Evolutionary conservation across 2,797 vertebrate genomes (phyloP), one percentile per base, ranked within the genome.

Genomic region (Myiothlypis chrysogaster): DNA sequence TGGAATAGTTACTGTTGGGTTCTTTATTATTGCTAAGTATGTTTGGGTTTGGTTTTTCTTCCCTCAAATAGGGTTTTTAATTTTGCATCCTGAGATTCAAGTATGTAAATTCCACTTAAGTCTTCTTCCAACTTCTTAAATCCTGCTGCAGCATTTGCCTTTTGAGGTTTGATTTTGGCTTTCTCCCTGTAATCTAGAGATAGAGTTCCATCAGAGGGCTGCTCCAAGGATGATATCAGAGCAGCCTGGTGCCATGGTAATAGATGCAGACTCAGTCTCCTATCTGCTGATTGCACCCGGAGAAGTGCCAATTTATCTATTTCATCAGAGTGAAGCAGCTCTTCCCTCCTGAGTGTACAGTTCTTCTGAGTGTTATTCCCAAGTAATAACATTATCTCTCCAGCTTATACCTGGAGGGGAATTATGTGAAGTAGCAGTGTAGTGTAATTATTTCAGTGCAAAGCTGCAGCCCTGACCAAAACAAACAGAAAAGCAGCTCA

Each of bases 331-430:
- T 71, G 83, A 93, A 96, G 93, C 83, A 93, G 90, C 76, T 86
- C 80, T 96, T 88, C 44, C 50, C 76, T 88, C 55, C 80, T 75
- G 77, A 90, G 80, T 86, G 65, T 86, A 86, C 47, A 34, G 70
- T 86, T 95, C 82, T 91, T 86, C 87, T 89, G 69, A 96, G 82
- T 85, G 76, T 86, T 93, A 85, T 90, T 95, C 83, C 73, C 75
- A 43, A 90, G 80, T 57, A 89, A 88, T 93, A 71, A 91, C 22
- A 43, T 86, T 85, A 81, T 91, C 60, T 89, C 72, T 64, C 49
- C 50, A 78, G 61, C 39, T 88, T 93, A 46, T 93, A 95, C 69
- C 85, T 96, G 79, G 79, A 94, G 94, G 85, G 65, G 69, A 91
- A 86, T 83, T 94, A 92, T 17, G 46, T 90, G 78, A 94, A 92